Conservation (phyloP, 1,140 invertebrate species). For the Drosophila subpulchrella region DNA sequence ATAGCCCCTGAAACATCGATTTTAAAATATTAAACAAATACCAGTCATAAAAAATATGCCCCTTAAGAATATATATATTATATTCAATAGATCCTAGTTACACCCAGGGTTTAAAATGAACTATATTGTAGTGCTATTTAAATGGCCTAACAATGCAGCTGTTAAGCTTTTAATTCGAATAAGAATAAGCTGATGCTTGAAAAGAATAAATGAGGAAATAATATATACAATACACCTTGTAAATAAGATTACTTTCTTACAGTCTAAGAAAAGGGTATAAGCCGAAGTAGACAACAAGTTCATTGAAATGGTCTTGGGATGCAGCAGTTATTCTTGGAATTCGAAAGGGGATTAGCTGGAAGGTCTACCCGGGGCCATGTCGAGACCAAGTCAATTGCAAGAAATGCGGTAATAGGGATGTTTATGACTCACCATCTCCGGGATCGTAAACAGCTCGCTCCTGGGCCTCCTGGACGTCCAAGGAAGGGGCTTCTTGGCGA, state of each 20-base stretch:
- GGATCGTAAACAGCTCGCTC: conserved; percentile 82
- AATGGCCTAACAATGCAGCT: background rate
- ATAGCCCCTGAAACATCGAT: too few species aligned
- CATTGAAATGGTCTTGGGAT: background rate
- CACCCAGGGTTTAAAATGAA: background rate
- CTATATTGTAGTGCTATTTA: background rate
- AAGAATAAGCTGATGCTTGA: background rate
- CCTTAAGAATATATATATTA: too few species aligned
- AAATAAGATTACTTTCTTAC: too few species aligned
- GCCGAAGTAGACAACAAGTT: background rate
- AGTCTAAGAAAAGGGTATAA: too few species aligned
- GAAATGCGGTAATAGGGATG: conserved; percentile 49
- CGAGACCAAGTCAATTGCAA: conserved; percentile 8
- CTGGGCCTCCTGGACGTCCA: conserved; percentile 56
- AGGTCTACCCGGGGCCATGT: background rate
- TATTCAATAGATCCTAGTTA: too few species aligned
- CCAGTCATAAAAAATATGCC: too few species aligned
- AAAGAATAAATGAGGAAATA: too few species aligned
- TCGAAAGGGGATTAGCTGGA: conserved; percentile 13
- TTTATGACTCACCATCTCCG: conserved; percentile 79
- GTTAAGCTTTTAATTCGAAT: conserved; percentile 2
- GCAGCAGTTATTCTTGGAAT: conserved; percentile 7
- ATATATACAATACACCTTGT: too few species aligned
- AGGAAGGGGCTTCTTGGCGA: conserved; percentile 24
- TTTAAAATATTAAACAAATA: too few species aligned